phyloP scores from a whole-genome alignment of 2,113 vertebrate genomes.

The Apaloderma vittatum region DNA sequence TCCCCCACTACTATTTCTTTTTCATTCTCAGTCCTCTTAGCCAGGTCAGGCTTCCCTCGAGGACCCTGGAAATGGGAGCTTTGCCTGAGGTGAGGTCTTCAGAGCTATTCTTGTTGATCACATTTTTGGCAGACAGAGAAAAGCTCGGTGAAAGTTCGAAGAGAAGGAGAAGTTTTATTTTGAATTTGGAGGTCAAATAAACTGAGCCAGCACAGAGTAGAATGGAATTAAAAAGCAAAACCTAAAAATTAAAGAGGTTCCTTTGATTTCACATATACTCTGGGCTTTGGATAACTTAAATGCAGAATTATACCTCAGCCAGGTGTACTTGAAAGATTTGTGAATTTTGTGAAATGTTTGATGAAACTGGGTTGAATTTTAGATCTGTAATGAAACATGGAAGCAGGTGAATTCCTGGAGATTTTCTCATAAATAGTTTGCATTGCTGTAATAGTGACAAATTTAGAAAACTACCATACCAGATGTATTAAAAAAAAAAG shows the following conservation, averaged over 20 bases:
- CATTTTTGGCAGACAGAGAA: conserved; percentile 14
- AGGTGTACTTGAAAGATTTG: conserved; percentile 30
- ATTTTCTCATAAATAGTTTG: conserved; percentile 57
- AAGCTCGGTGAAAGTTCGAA: conserved; percentile 15
- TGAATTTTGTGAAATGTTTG: neutral
- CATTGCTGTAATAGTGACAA: conserved; percentile 43
- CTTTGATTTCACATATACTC: neutral
- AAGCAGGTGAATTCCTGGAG: conserved; percentile 48
- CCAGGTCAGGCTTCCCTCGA: conserved; percentile 67
- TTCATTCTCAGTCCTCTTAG: conserved; percentile 54
- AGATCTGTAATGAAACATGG: conserved; percentile 31
- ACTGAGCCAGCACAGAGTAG: neutral
- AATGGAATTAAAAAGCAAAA: neutral
- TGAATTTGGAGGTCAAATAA: neutral
- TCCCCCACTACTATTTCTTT: conserved; percentile 53
- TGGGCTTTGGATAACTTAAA: neutral
- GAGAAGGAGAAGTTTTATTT: conserved; percentile 43
- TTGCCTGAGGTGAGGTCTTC: conserved; percentile 45
- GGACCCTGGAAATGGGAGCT: conserved; percentile 62
- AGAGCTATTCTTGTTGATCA: conserved; percentile 14
- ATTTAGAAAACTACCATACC: conserved; percentile 60
- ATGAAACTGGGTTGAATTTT: conserved; percentile 32
- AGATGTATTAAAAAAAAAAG: conserved; percentile 13
- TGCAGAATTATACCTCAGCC: neutral
- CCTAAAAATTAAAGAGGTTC: neutral